These are phyloP conservation scores for Lepus oiostolus DNA, from an alignment of 2,797 vertebrate genomes.

Conservation along the genomic window DNA sequence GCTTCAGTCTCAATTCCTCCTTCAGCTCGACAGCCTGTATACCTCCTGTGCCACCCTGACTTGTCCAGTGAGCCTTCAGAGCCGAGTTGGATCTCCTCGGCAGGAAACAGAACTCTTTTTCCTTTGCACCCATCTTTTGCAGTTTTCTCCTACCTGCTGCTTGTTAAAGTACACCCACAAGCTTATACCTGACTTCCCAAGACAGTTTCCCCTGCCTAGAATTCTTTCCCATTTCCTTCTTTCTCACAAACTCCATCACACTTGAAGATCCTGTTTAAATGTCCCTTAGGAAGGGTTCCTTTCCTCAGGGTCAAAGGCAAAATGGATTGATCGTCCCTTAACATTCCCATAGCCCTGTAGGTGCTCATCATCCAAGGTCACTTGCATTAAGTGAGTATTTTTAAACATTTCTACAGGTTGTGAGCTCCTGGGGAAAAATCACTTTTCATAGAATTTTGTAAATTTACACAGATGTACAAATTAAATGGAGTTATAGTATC, in stretches of 20 bases:
- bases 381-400: conserved; percentile 38
- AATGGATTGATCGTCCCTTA: background rate
- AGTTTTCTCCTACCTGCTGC: background rate
- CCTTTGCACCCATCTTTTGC: background rate
- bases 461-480: conserved; percentile 24
- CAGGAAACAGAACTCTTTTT: background rate
- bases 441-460: conserved; percentile 52
- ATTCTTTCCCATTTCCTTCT: conserved; percentile 33
- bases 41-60: background rate
- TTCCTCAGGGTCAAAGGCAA: conserved; percentile 48
- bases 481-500: background rate
- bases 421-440: conserved; percentile 25
- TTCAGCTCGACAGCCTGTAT: background rate
- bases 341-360: background rate
- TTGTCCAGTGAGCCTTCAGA: background rate
- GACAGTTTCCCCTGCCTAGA: background rate
- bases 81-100: background rate
- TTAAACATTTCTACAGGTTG: background rate
- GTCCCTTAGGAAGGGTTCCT: background rate
- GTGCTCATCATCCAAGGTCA: background rate
- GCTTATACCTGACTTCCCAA: background rate
- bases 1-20: background rate
- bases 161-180: background rate
- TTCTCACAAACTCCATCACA: background rate
- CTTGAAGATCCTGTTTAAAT: conserved; percentile 40